Percentiles rank a stretch among this genome's conserved stretches.
Conservation (phyloP, 30 jellyfish, hydroid and myxozoan species). For the Clytia hemisphaerica region DNA sequence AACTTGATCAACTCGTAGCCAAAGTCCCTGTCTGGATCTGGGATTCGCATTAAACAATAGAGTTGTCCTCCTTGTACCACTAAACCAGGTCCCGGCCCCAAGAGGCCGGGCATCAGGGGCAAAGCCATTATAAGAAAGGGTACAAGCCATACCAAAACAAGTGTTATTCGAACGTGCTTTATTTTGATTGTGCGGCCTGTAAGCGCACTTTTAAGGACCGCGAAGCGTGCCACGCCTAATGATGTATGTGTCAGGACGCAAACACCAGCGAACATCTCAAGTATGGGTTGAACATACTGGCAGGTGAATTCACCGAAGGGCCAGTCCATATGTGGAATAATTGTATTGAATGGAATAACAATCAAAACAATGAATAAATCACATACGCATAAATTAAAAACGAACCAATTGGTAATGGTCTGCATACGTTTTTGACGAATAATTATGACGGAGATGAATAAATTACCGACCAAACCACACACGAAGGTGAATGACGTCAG, state of each 20-base stretch:
- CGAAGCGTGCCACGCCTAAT: constrained; percentile 48
- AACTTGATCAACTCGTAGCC: constrained; percentile 43
- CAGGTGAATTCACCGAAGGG: constrained; percentile 59
- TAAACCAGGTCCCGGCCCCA: constrained; percentile 29
- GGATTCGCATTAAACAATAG: no score
- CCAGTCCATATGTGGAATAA: constrained; percentile 57
- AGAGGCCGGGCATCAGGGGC: constrained; percentile 49
- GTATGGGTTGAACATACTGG: constrained; percentile 46
- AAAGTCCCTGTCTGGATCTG: constrained; percentile 25
- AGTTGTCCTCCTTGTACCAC: constrained; percentile 15
- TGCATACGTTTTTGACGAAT: constrained; percentile 21
- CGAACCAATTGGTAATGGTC: constrained; percentile 58
- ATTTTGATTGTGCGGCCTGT: constrained; percentile 10
- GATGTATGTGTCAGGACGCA: constrained; percentile 78
- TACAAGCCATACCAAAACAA: constrained; percentile 47
- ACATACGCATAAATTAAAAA: constrained; percentile 50
- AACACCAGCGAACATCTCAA: constrained; percentile 77
- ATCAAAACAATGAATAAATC: constrained; percentile 42
- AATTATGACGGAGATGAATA: constrained; percentile 29
- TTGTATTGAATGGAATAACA: constrained; percentile 51
- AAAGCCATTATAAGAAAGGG: constrained; percentile 54
- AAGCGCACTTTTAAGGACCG: constrained; percentile 42
- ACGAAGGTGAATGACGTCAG: constrained; percentile 36
- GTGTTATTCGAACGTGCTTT: constrained; percentile 29
- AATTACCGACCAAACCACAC: constrained; percentile 54